A percentile compares a stretch with the other conserved stretches of the same genome.
phyloP scores from a whole-genome alignment of 2,888 invertebrate species.

The Spisula solida region DNA sequence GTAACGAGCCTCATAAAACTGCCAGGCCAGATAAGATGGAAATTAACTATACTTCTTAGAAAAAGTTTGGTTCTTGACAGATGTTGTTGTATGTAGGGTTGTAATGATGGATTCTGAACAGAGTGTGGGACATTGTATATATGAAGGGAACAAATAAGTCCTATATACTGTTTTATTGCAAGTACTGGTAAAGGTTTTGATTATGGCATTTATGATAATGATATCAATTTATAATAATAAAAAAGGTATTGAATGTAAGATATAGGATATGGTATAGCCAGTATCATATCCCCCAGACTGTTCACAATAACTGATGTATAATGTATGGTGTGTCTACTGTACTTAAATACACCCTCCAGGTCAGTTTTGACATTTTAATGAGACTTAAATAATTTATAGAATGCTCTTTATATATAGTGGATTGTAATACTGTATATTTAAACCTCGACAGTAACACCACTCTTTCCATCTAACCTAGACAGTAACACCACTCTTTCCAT shows the following conservation, averaged over 20 bases:
- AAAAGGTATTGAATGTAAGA: background rate
- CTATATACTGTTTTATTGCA: background rate
- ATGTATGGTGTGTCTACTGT: constrained; percentile 13
- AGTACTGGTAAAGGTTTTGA: no score
- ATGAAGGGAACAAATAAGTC: background rate
- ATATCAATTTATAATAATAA: constrained; percentile 18
- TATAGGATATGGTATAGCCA: background rate
- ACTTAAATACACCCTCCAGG: background rate
- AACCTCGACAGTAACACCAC: background rate
- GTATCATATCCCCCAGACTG: background rate
- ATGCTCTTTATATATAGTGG: background rate
- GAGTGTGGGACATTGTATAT: background rate
- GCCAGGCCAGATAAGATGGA: constrained; percentile 48
- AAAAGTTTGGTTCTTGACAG: background rate
- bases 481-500: no score
- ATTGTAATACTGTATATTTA: background rate
- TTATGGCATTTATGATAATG: background rate
- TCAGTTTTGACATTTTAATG: constrained; percentile 13
- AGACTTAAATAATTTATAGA: constrained; percentile 20
- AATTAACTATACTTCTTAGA: constrained; percentile 31
- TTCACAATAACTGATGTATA: constrained; percentile 10
- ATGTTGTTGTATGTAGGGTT: background rate
- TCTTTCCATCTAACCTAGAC: no score
- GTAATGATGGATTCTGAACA: background rate
- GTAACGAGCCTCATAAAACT: constrained; percentile 60